Percentiles rank a stretch among this genome's conserved stretches.
Evolutionary conservation across 1,140 invertebrate genomes (phyloP).

Genomic region (Saccostrea echinata): DNA sequence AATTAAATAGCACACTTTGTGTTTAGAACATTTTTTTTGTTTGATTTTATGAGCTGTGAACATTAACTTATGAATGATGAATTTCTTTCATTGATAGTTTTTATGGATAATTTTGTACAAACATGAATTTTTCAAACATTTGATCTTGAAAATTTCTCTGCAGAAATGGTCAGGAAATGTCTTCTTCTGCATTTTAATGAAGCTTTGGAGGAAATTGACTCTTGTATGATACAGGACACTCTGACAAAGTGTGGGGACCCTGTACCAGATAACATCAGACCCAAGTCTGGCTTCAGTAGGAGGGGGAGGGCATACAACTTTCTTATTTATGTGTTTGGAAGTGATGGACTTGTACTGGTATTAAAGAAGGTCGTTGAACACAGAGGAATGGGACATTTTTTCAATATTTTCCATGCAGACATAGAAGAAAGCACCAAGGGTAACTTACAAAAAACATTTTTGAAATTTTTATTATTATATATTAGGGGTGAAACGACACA

Average conservation of each 20-base stretch:
- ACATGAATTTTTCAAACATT: not conserved
- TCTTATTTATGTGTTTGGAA: not conserved
- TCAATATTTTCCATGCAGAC: not conserved
- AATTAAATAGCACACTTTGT: too few species aligned
- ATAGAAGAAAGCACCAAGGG: not conserved
- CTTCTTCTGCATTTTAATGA: slow-evolving; percentile 7
- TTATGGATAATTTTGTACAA: too few species aligned
- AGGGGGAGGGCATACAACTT: not conserved
- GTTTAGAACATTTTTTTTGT: too few species aligned
- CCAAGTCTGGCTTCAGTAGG: slow-evolving; percentile 13
- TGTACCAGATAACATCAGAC: not conserved
- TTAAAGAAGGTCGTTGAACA: not conserved
- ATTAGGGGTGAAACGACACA: too few species aligned
- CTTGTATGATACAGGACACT: not conserved
- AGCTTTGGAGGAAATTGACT: not conserved
- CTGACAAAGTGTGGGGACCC: not conserved
- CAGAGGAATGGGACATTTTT: not conserved
- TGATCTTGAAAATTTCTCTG: not conserved
- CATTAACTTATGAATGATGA: too few species aligned
- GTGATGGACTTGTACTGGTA: not conserved
- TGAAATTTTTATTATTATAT: too few species aligned
- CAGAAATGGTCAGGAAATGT: not conserved
- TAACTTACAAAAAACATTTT: not conserved
- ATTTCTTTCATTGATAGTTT: too few species aligned
- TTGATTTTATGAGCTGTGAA: too few species aligned